Conservation (phyloP, 1,140 invertebrate species). For the Rhagoletis pomonella region DNA sequence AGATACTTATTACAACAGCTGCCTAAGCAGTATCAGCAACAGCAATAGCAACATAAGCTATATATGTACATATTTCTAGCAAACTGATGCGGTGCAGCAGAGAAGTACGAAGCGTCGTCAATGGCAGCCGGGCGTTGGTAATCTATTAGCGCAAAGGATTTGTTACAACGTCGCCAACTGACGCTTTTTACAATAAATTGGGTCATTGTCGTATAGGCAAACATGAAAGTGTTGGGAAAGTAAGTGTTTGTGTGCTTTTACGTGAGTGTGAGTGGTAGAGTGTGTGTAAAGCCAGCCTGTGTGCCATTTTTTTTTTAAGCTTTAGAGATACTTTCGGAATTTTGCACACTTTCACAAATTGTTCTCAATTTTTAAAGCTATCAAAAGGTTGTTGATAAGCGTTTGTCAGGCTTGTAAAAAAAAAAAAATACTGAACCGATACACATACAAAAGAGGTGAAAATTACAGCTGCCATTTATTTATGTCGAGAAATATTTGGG, state of each 20-base stretch:
- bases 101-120: neutral
- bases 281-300: neutral
- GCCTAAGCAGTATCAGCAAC: neutral
- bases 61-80: neutral
- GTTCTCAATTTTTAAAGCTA: slow-evolving; percentile 38
- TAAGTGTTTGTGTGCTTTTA: neutral
- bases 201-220: slow-evolving; percentile 45
- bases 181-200: slow-evolving; percentile 51
- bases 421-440: neutral
- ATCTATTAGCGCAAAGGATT: slow-evolving; percentile 52
- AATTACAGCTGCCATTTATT: slow-evolving; percentile 14
- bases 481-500: neutral
- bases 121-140: slow-evolving; percentile 32
- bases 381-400: slow-evolving; percentile 44
- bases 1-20: slow-evolving; percentile 3
- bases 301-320: neutral
- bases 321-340: slow-evolving; percentile 31
- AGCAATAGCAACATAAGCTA: neutral
- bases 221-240: slow-evolving; percentile 20
- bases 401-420: neutral
- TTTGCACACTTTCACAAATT: slow-evolving; percentile 38
- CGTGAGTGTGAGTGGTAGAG: neutral
- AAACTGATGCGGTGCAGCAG: neutral
- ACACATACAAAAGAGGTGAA: neutral
- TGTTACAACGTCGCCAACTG: slow-evolving; percentile 46